Base-by-base conservation (phyloP, 2,888 invertebrate species). In the Eustalomyia histrio region DNA sequence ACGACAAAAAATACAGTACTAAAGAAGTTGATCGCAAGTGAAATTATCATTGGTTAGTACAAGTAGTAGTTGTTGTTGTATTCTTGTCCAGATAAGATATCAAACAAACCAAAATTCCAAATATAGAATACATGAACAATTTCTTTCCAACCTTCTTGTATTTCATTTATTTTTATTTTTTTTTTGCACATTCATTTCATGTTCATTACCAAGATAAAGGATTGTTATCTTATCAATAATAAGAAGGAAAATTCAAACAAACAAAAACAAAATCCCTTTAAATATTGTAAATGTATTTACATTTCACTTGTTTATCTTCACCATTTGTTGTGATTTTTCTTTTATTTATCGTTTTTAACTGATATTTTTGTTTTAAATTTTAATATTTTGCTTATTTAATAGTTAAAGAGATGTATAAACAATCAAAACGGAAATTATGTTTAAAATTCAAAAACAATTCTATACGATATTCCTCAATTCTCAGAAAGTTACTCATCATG, bases 401-500 rank as follows among this genome's bases (percentile, higher is more conserved):
- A 57, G 33, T 50, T 60, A 16, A 55, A 64, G 17, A 47, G 14
- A 12, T 47, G n/a, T 65, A 35, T 6, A 12, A 33, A 71, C 52
- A 73, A 61, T 72, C 76, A 67, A 76, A 67, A 80, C 72, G 39
- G 16, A 47, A 29, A 43, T 9, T 43, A 33, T 33, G 12, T 58
- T 33, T 57, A 2, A 14, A 12, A 43, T 43, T 2, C 14, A n/a
- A 14, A 12, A n/a, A 7, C n/a, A 33, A 6, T 5, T 1, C 29
- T 33, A 16, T 16, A 43, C 47, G 50, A 57, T 50, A 21, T 43
- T 74, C 43, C 61, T 67, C 55, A 78, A 74, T 81, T 81, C 81
- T 67, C 65, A 57, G 81, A 81, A 81, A 78, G 29, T 65, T 81
- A 78, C 65, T 78, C 81, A 81, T 78, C 81, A 81, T 81, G 71